These are phyloP conservation scores for Axea sp. DNA, from an alignment of 2,888 invertebrate genomes.

Conservation along the genomic window DNA sequence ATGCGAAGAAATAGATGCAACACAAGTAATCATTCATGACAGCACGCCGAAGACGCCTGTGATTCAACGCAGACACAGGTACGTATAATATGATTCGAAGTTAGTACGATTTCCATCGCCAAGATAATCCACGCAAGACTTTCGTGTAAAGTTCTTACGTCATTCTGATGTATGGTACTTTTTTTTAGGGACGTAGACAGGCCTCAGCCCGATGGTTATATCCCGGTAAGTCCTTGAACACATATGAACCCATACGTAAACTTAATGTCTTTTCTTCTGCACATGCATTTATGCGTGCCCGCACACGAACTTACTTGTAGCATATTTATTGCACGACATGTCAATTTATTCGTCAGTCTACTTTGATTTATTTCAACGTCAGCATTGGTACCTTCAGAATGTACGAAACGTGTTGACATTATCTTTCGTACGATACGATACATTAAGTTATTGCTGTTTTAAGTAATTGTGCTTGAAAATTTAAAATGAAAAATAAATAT, in stretches of 20 bases:
- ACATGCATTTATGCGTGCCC: constrained; percentile 28
- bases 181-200: constrained; percentile 74
- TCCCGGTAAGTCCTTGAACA: constrained; percentile 74
- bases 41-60: constrained; percentile 86
- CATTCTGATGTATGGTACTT: constrained; percentile 67
- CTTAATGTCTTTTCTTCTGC: constrained; percentile 38
- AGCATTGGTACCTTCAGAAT: constrained; percentile 21
- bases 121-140: constrained; percentile 57
- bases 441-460: constrained; percentile 32
- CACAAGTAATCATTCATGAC: constrained; percentile 89
- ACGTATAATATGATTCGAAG: constrained; percentile 55
- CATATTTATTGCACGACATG: constrained; percentile 50
- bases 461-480: constrained; percentile 21
- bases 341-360: constrained; percentile 50
- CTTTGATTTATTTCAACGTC: constrained; percentile 53
- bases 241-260: constrained; percentile 40
- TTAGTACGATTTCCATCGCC: constrained; percentile 35
- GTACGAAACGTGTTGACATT: constrained; percentile 50
- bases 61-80: constrained; percentile 81
- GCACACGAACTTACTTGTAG: constrained; percentile 35
- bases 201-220: constrained; percentile 77
- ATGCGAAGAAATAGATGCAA: constrained; percentile 87
- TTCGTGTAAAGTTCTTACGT: constrained; percentile 62
- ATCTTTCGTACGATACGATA: constrained; percentile 32
- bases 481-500: constrained; percentile 7